Conservation (phyloP, 64 coral and sea anemone genomes). For the Montipora efflorescens region DNA sequence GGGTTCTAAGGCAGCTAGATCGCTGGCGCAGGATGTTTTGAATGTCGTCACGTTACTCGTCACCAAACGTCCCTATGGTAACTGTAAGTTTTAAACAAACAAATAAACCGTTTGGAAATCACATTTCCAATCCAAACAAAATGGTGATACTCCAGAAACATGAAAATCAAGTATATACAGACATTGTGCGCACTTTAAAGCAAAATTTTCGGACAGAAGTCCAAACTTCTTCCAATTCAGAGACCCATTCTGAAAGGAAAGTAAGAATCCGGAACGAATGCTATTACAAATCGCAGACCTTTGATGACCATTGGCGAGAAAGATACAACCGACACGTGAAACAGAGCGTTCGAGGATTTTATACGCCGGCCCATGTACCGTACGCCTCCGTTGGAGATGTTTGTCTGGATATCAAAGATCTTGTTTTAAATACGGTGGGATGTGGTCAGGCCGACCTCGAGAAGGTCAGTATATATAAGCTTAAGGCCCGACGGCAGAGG, state of each 20-base stretch:
- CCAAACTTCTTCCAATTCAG: neutral
- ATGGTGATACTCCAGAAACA: constrained; percentile 25
- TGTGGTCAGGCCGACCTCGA: constrained; percentile 5
- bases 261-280: constrained; percentile 79
- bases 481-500: neutral
- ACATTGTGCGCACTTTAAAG: constrained; percentile 73
- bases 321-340: constrained; percentile 78
- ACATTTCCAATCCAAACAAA: neutral
- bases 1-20: neutral
- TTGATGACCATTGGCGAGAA: constrained; percentile 71
- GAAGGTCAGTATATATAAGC: neutral
- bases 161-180: constrained; percentile 69
- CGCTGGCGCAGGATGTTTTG: constrained; percentile 11
- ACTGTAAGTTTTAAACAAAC: constrained; percentile 65
- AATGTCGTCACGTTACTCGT: constrained; percentile 24
- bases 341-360: constrained; percentile 79
- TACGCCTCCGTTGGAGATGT: constrained; percentile 75
- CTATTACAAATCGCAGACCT: constrained; percentile 71
- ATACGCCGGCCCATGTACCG: constrained; percentile 80
- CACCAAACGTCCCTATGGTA: constrained; percentile 75
- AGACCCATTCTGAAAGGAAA: constrained; percentile 59
- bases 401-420: constrained; percentile 72
- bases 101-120: constrained; percentile 10
- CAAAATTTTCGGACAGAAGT: constrained; percentile 61
- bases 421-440: constrained; percentile 50